phyloP scores from a whole-genome alignment of 2,797 vertebrate species.

The Pristis pectinata region DNA sequence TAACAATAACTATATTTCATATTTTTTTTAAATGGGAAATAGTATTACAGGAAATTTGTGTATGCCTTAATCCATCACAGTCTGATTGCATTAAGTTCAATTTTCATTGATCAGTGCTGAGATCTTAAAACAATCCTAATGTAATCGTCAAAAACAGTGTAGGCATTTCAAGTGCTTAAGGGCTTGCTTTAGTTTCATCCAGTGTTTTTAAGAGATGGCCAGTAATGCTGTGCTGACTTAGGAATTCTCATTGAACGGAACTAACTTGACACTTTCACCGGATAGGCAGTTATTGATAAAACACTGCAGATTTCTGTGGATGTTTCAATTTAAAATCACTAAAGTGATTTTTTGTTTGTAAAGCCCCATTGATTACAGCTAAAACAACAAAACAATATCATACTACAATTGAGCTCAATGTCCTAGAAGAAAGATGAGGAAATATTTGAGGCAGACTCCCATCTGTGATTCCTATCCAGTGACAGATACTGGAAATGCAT shows the following conservation, averaged over 20 bases:
- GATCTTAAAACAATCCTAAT: not conserved
- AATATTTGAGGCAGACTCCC: not conserved
- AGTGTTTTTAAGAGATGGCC: not conserved
- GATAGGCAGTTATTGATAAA: not conserved
- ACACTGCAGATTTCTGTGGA: not conserved
- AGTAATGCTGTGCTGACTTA: not conserved
- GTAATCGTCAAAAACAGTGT: not conserved
- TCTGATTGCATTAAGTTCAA: conserved; percentile 15
- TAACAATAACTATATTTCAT: not conserved
- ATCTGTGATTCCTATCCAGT: not conserved
- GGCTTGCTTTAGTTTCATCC: not conserved
- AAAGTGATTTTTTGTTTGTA: not conserved
- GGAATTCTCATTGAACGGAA: too few species aligned
- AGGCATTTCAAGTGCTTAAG: conserved; percentile 3
- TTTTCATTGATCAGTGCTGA: not conserved
- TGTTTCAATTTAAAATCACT: not conserved
- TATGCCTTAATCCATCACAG: not conserved
- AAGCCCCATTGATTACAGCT: not conserved
- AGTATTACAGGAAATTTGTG: conserved; percentile 17
- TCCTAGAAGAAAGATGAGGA: not conserved
- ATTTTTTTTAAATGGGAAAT: not conserved
- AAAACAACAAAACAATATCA: not conserved
- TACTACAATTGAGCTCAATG: not conserved
- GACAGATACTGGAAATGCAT: not conserved
- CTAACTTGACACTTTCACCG: not conserved